Evolutionary conservation across 2,888 invertebrate genomes (phyloP).

Genomic region (Merodon equestris): DNA sequence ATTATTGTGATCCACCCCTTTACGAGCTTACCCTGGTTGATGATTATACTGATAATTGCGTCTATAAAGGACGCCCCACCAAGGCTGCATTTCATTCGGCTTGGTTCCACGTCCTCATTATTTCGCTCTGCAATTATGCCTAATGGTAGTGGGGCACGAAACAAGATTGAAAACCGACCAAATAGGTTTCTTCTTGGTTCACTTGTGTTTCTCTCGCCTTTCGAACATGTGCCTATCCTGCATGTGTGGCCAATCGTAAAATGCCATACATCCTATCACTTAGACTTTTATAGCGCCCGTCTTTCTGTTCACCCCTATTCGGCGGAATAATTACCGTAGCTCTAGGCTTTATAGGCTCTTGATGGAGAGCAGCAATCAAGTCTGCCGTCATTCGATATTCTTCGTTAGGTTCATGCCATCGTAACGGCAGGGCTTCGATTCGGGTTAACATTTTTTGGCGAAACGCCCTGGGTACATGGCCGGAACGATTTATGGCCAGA

Average conservation of each 20-base stretch:
- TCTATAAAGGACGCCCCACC: conserved; percentile 40
- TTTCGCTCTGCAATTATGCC: conserved; percentile 38
- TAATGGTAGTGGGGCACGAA: conserved; percentile 59
- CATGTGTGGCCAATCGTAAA: conserved; percentile 21
- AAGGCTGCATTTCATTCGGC: conserved; percentile 29
- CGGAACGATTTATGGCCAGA: conserved; percentile 27
- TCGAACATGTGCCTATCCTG: too few species aligned
- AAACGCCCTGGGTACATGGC: not conserved
- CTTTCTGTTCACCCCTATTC: not conserved
- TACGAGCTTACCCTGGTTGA: not conserved
- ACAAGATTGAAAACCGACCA: conserved; percentile 56
- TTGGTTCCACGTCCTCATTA: not conserved
- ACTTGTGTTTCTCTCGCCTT: not conserved
- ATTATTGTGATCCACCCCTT: not conserved
- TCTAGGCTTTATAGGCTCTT: too few species aligned
- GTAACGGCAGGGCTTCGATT: not conserved
- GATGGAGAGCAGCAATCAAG: too few species aligned
- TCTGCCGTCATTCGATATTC: too few species aligned
- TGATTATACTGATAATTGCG: conserved; percentile 31
- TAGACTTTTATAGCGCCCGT: too few species aligned
- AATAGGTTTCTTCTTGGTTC: conserved; percentile 19
- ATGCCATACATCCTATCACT: conserved; percentile 10
- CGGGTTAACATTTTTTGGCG: conserved; percentile 15
- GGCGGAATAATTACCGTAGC: conserved; percentile 22
- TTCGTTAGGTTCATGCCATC: too few species aligned